Evolutionary conservation across 1,140 invertebrate species (phyloP), one percentile per base, ranked within the genome.

Genomic region (Drosophila kepulauana): DNA sequence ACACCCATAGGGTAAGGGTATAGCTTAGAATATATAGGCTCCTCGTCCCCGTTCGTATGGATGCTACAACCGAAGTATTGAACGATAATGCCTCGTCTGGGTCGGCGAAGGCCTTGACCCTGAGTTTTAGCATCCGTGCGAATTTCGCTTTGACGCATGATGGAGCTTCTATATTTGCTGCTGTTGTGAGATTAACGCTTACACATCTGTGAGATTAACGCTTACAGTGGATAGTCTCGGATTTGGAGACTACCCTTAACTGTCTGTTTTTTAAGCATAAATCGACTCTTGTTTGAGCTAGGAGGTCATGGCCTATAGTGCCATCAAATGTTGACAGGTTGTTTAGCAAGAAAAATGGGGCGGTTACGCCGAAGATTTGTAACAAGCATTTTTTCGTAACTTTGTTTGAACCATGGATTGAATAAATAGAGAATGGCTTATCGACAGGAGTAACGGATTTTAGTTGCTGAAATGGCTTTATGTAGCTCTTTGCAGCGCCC

Each of bases 1-100:
- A 25, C 43, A 28, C 56, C 56, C 35, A 43, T 25, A 5, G 56
- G 56, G 13, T 43, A 43, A 7, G 16, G 16, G 15, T n/a, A 63
- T n/a, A 1, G 15, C 16, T 20, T 20, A 15, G 15, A 15, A 15
- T 15, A 15, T 15, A 15, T 15, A 15, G 15, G 30, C 3, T 49
- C 7, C 0, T 62, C 11, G 13, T 48, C 2, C 6, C 13, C 10
- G 30, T 49, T 3, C 30, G 8, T 5, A 62, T 49, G 6, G 13
- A 49, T 0, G 46, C 30, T 5, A 49, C 28, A 5, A 62, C 45
- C 1, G 30, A 16, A 1, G 59, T 49, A 5, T 46, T 46, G 7
- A 15, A 49, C 1, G 59, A 15, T 13, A 62, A n/a, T 2, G 56
- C 4, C 2, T 58, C 56, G 6, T 58, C 10, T 5, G 56, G 56